A percentile compares a stretch with the other conserved stretches of the same genome.
Conservation (phyloP, 2,113 vertebrate genomes). For the Nettapus auritus region DNA sequence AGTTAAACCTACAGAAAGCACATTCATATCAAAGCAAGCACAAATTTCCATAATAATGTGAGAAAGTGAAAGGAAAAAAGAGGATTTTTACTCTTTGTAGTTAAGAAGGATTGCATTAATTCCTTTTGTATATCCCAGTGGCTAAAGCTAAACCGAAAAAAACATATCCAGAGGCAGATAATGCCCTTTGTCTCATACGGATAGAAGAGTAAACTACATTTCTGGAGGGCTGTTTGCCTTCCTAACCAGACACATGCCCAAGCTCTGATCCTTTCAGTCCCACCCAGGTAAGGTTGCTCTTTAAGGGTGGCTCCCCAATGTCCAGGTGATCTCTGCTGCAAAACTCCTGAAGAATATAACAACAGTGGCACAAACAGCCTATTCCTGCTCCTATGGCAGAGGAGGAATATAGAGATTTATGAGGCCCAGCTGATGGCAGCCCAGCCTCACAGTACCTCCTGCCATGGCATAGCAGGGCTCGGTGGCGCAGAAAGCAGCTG, state of each 20-base stretch:
- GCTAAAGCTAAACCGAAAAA: not conserved
- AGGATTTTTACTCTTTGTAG: not conserved
- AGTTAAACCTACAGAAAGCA: not conserved
- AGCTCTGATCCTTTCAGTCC: not conserved
- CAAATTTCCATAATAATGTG: conserved; percentile 11
- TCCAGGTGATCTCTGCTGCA: not conserved
- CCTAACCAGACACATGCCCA: not conserved
- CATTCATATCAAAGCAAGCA: not conserved
- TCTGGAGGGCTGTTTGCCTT: not conserved
- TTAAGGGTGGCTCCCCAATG: not conserved
- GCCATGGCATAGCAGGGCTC: not conserved
- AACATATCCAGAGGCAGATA: not conserved
- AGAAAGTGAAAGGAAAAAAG: not conserved
- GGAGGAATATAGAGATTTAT: not conserved
- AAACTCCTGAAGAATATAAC: not conserved
- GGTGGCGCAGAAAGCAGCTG: accelerated
- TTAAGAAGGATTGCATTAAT: not conserved
- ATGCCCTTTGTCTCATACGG: not conserved
- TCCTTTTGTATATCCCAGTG: not conserved
- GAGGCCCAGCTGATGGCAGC: not conserved
- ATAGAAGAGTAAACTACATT: not conserved
- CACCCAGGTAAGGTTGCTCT: not conserved
- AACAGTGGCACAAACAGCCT: not conserved
- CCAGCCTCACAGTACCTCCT: not conserved
- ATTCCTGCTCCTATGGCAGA: not conserved